These are phyloP conservation scores for Macquaria australasica DNA, from an alignment of 2,113 vertebrate species.

Conservation along the genomic window DNA sequence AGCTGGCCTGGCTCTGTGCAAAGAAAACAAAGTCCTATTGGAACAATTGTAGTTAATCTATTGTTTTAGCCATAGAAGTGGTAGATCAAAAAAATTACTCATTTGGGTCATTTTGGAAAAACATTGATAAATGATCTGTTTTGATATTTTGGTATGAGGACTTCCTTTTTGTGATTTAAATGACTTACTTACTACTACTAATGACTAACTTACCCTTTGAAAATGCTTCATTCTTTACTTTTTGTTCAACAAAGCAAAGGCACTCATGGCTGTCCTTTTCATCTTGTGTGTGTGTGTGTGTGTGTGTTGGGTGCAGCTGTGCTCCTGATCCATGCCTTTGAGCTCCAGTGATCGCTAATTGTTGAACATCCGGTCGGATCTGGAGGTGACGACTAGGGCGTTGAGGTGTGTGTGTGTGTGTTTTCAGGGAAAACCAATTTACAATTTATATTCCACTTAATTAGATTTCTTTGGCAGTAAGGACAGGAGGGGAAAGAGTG, in stretches of 20 bases:
- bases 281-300: background rate
- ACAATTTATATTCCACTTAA: constrained; percentile 63
- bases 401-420: constrained; percentile 37
- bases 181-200: background rate
- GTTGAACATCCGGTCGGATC: constrained; percentile 42
- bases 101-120: background rate
- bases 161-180: background rate
- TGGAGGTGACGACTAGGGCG: constrained; percentile 48
- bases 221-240: background rate
- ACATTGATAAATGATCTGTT: background rate
- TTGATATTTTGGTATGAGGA: background rate
- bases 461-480: constrained; percentile 61
- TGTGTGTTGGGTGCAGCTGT: constrained; percentile 38
- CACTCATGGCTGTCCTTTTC: background rate
- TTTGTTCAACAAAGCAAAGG: background rate
- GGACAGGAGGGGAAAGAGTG: constrained; percentile 35
- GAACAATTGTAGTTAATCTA: background rate
- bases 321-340: constrained; percentile 44
- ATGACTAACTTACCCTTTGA: background rate
- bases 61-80: background rate
- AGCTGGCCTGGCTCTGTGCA: background rate
- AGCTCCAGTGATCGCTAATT: constrained; percentile 55
- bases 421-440: constrained; percentile 57
- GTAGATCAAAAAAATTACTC: background rate
- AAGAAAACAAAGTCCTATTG: background rate